phyloP scores from a whole-genome alignment of 2,888 invertebrate genomes.

The Tipula helvola region DNA sequence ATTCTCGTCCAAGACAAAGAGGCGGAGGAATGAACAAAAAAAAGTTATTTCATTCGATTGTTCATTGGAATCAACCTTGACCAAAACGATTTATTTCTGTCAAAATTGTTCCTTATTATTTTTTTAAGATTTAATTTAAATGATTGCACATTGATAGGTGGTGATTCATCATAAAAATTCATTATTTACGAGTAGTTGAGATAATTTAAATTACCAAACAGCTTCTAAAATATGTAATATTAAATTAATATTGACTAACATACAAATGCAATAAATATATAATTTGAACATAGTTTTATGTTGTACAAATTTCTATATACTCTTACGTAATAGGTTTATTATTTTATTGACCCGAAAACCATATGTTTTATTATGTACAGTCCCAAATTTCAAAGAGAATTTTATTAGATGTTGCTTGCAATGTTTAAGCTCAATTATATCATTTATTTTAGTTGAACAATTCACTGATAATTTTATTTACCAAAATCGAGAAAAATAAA shows the following conservation, averaged over 20 bases:
- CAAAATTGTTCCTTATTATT: not conserved
- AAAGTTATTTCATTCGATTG: not conserved
- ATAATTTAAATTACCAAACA: not conserved
- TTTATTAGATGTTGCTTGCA: too few species aligned
- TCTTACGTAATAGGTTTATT: too few species aligned
- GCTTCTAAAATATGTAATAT: not conserved
- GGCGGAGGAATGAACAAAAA: not conserved
- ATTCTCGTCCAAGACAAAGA: not conserved
- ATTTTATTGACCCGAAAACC: too few species aligned
- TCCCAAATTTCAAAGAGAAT: too few species aligned
- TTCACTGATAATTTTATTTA: too few species aligned
- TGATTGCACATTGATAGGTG: not conserved
- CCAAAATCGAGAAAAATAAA: too few species aligned
- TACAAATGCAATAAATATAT: not conserved
- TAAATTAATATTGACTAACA: not conserved
- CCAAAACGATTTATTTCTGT: not conserved
- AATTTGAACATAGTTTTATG: not conserved
- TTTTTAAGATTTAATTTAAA: not conserved
- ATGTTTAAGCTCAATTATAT: too few species aligned
- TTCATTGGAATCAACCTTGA: not conserved
- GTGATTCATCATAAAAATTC: not conserved
- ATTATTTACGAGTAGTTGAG: not conserved
- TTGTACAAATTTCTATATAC: not conserved
- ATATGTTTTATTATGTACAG: too few species aligned
- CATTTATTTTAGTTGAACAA: too few species aligned